phyloP scores from a whole-genome alignment of 2,113 vertebrate genomes.

The Micronycteris hirsuta region DNA sequence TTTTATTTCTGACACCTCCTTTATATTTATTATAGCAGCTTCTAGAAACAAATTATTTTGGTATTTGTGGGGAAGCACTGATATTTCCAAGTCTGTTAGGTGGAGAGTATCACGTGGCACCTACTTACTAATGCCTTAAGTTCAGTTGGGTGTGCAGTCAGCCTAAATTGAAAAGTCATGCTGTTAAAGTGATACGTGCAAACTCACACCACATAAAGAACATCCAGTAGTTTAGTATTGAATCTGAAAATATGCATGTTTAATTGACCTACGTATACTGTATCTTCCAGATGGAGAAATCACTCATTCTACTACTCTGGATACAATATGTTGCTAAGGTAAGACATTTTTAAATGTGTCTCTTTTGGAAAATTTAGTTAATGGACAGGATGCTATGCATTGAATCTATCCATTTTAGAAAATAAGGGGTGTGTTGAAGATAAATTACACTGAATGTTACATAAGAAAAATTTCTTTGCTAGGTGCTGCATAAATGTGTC shows the following conservation, averaged over 20 bases:
- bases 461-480: background rate
- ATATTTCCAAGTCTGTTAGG: background rate
- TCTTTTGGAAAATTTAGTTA: background rate
- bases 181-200: background rate
- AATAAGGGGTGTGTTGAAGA: background rate
- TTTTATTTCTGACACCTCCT: background rate
- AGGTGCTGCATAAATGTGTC: background rate
- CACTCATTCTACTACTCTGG: slow-evolving; percentile 72
- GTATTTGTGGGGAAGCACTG: background rate
- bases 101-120: background rate
- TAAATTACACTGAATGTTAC: background rate
- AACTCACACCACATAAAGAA: background rate
- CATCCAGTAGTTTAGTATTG: slow-evolving; percentile 18
- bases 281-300: slow-evolving; percentile 75
- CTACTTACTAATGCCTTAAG: background rate
- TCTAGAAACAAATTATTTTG: background rate
- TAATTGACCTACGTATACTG: background rate
- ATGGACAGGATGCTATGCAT: background rate
- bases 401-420: background rate
- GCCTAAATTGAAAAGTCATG: background rate
- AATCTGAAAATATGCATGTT: background rate
- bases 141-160: background rate
- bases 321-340: slow-evolving; percentile 78
- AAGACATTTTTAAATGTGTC: slow-evolving; percentile 47
- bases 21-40: slow-evolving; percentile 2